phyloP scores from a whole-genome alignment of 2,888 invertebrate genomes.

The Metacarcinus magister region DNA sequence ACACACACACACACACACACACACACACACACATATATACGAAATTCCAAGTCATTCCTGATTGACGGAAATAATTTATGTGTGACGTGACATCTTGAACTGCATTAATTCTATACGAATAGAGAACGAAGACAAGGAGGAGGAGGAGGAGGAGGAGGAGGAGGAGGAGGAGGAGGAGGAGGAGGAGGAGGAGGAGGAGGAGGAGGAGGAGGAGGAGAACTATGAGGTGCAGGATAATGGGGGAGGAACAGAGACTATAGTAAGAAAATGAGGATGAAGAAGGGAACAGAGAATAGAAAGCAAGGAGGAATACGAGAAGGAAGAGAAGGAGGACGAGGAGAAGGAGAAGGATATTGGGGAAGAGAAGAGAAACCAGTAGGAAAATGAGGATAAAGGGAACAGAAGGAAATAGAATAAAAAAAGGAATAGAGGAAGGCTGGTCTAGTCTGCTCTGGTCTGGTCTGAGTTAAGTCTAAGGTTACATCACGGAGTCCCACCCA shows the following conservation, averaged over 20 bases:
- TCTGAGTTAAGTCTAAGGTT: too few species aligned
- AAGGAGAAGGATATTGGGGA: neutral
- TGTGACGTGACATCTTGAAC: neutral
- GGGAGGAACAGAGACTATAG: too few species aligned
- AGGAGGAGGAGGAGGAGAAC: neutral
- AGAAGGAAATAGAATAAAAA: neutral
- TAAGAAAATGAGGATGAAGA: neutral
- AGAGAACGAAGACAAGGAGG: neutral
- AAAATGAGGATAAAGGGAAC: neutral
- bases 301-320: neutral
- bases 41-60: neutral
- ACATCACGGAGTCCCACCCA: neutral
- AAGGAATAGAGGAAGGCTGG: neutral
- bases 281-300: neutral
- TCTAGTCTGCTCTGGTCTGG: too few species aligned
- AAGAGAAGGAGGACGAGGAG: neutral
- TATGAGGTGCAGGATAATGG: neutral
- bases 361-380: neutral
- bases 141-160: conserved; percentile 5
- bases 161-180: neutral
- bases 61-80: neutral
- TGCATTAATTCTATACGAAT: neutral
- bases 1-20: too few species aligned
- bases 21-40: too few species aligned
- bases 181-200: neutral